These are phyloP conservation scores for Penelope pileata DNA, from an alignment of 2,113 vertebrate genomes.

Conservation along the genomic window DNA sequence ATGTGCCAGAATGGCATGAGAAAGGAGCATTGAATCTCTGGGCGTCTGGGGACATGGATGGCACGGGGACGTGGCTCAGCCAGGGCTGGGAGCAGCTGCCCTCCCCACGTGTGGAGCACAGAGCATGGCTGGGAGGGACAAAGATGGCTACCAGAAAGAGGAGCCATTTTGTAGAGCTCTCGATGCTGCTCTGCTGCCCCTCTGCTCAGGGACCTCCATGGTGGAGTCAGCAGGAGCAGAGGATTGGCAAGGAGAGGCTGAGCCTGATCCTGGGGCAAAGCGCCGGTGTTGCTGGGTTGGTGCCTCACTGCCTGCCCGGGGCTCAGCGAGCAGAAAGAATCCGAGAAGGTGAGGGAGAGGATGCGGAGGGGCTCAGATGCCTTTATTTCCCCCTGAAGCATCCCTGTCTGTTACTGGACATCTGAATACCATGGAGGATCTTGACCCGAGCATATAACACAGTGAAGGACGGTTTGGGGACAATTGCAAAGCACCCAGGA, in stretches of 20 bases:
- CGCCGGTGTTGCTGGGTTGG: accelerated
- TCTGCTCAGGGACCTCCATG: accelerated
- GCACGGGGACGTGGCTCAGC: accelerated
- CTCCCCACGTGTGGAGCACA: too few relatives aligned
- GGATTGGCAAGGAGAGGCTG: background rate
- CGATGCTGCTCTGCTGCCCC: accelerated
- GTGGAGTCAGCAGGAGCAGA: accelerated
- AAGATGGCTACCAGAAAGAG: background rate
- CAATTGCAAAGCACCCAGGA: background rate
- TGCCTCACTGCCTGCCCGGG: background rate
- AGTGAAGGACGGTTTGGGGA: background rate
- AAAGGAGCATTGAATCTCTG: background rate
- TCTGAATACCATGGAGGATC: background rate
- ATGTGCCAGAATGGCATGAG: background rate
- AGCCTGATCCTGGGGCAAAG: background rate
- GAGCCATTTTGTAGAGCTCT: background rate
- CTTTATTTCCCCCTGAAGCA: background rate
- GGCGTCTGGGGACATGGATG: background rate
- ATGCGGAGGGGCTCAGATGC: background rate
- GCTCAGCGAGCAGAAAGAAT: background rate
- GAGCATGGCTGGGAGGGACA: background rate
- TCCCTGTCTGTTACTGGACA: accelerated
- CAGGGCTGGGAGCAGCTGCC: background rate
- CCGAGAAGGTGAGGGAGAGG: background rate
- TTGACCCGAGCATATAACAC: background rate